Evolutionary conservation across 2,797 vertebrate genomes (phyloP), one percentile per base, ranked within the genome.

Genomic region (Naso thynnoides): DNA sequence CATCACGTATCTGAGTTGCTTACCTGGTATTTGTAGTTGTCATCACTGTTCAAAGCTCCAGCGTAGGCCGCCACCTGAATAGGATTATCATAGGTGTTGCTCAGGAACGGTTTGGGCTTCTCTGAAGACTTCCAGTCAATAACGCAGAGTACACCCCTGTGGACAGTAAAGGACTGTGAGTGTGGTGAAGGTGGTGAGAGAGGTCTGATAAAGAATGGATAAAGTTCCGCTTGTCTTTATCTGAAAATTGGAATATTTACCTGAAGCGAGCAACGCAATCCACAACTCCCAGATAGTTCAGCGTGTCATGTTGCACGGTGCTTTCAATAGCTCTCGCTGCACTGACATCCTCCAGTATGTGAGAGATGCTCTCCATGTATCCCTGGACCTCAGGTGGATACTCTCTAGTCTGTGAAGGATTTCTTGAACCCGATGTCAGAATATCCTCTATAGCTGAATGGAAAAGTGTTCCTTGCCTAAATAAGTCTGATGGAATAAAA

Each of bases 61-160:
- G 96, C 87, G 36, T 99, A 99, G 0, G 98, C 98, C 60, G 96
- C 97, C 78, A 99, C 93, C 89, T 99, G 98, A 45, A 99, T 57
- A 0, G 98, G 98, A 88, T 97, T 99, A 91, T 99, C 97, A n/a
- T 95, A 99, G 0, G 97, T 99, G 86, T 96, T 95, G 81, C 77
- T 88, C 69, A 99, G 92, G 42, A 86, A 91, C 0, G 97, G 97
- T 84, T 99, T 99, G 19, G 91, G 94, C 86, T 96, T 99, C 81
- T 98, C 97, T 0, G 98, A 99, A 5, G 98, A 99, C 81, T 99
- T 99, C 98, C 98, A 99, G 75, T 99, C 98, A 42, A 99, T 98
- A 73, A 96, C 94, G 91, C 98, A 99, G 5, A 97, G 68, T 1
- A 87, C 95, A 64, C 96, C 96, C 79, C 98, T 99, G 89, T 27